These are phyloP conservation scores for Hermodice carunculata DNA, from an alignment of 2,888 invertebrate genomes.

Conservation along the genomic window DNA sequence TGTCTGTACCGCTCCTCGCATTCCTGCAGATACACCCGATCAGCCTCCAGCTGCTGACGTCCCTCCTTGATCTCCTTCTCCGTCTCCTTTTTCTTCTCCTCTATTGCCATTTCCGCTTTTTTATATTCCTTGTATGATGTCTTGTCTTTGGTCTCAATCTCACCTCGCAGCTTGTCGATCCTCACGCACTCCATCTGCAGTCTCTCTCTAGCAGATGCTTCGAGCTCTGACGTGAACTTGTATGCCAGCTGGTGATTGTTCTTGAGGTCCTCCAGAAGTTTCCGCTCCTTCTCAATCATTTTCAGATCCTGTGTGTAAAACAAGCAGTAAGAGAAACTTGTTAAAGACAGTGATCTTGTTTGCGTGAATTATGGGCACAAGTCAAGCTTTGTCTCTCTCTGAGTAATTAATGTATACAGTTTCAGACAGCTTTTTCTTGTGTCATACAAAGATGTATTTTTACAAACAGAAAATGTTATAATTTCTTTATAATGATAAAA, in stretches of 20 bases:
- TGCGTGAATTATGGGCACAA: no score
- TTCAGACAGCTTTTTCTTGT: no score
- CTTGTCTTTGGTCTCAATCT: slow-evolving; percentile 28
- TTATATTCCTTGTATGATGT: slow-evolving; percentile 15
- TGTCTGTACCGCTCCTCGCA: slow-evolving; percentile 1
- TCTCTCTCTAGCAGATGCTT: slow-evolving; percentile 44
- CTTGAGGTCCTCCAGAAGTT: slow-evolving; percentile 16
- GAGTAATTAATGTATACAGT: no score
- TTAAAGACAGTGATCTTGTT: no score
- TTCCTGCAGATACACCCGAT: slow-evolving; percentile 10
- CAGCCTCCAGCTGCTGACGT: slow-evolving; percentile 1
- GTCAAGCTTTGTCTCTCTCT: no score
- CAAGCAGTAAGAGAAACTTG: no score
- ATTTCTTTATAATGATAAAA: no score
- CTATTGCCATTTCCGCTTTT: slow-evolving; percentile 2
- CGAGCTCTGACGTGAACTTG: slow-evolving; percentile 41
- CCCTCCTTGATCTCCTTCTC: slow-evolving; percentile 47
- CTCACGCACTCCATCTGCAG: slow-evolving; percentile 15
- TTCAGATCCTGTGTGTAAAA: slow-evolving; percentile 12
- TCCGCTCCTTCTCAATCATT: slow-evolving; percentile 6
- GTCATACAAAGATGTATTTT: no score
- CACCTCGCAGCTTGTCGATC: slow-evolving; percentile 41
- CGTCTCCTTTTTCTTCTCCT: not conserved
- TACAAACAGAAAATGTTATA: no score
- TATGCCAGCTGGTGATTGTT: slow-evolving; percentile 16